These are phyloP conservation scores for Tragelaphus strepsiceros DNA, from an alignment of 2,113 vertebrate genomes.

Conservation along the genomic window DNA sequence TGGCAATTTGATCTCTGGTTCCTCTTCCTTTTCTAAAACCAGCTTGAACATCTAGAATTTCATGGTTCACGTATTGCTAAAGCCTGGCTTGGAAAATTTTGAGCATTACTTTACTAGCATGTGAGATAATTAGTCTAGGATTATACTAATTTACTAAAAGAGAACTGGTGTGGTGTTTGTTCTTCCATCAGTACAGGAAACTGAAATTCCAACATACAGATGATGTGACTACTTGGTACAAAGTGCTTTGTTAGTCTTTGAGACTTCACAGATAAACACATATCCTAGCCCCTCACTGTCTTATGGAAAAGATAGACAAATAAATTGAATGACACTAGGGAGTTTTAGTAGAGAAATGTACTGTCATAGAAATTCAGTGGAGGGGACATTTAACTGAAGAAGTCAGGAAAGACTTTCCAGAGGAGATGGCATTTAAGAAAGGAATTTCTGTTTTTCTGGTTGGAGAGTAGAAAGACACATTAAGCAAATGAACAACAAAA, in stretches of 20 bases:
- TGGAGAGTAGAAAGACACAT: neutral
- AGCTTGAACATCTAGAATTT: too few species aligned
- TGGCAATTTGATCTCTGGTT: too few species aligned
- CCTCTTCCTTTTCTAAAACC: too few species aligned
- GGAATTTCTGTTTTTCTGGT: neutral
- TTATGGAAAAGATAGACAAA: neutral
- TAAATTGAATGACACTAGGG: neutral
- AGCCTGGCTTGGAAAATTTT: too few species aligned
- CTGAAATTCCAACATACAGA: neutral
- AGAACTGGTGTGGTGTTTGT: neutral
- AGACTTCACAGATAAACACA: neutral
- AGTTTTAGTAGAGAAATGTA: neutral
- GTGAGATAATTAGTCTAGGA: neutral
- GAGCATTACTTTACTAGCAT: fast-evolving
- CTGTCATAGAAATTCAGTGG: neutral
- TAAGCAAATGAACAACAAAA: neutral
- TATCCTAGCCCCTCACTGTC: neutral
- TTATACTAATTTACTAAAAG: neutral
- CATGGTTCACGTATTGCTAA: too few species aligned
- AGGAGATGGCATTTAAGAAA: neutral
- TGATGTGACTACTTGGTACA: neutral
- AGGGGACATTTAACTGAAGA: neutral
- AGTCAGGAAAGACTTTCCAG: neutral
- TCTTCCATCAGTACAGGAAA: neutral
- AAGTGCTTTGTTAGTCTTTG: neutral